Conservation (phyloP, 2,888 invertebrate species). For the Lacanobia oleracea region DNA sequence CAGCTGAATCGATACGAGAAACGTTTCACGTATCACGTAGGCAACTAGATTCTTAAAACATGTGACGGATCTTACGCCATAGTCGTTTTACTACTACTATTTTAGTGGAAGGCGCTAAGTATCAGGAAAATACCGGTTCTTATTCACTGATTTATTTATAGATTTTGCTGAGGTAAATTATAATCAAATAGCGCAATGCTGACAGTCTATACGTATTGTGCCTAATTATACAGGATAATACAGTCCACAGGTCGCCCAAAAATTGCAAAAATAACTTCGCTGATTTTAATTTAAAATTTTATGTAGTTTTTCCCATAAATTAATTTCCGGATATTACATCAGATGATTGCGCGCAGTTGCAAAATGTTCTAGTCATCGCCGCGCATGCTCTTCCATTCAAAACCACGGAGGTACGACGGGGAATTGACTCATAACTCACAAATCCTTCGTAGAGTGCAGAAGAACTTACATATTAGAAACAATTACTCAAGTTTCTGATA, state of each 20-base stretch:
- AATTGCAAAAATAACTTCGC: not conserved
- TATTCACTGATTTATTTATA: conserved; percentile 46
- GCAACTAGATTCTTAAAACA: conserved; percentile 52
- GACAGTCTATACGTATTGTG: conserved; percentile 6
- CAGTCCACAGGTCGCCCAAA: not conserved
- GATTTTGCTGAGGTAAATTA: conserved; percentile 34
- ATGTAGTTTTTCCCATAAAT: not conserved
- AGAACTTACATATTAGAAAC: not conserved
- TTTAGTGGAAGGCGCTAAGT: conserved; percentile 27
- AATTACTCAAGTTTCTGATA: conserved; percentile 3
- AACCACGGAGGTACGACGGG: conserved; percentile 27
- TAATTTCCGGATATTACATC: conserved; percentile 61
- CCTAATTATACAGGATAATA: conserved; percentile 4
- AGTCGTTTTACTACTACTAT: conserved; percentile 27
- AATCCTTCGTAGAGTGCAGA: conserved; percentile 31
- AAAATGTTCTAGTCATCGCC: conserved; percentile 62
- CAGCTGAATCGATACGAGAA: conserved; percentile 68
- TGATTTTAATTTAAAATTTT: not conserved
- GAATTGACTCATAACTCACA: conserved; percentile 32
- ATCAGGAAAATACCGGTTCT: conserved; percentile 52
- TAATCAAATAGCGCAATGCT: conserved; percentile 18
- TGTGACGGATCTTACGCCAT: conserved; percentile 43
- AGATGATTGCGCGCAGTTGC: conserved; percentile 59
- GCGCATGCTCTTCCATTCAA: conserved; percentile 69
- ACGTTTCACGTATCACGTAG: conserved; percentile 78